These are phyloP conservation scores for Takifugu ocellatus DNA, from an alignment of 2,797 vertebrate genomes.

Conservation along the genomic window DNA sequence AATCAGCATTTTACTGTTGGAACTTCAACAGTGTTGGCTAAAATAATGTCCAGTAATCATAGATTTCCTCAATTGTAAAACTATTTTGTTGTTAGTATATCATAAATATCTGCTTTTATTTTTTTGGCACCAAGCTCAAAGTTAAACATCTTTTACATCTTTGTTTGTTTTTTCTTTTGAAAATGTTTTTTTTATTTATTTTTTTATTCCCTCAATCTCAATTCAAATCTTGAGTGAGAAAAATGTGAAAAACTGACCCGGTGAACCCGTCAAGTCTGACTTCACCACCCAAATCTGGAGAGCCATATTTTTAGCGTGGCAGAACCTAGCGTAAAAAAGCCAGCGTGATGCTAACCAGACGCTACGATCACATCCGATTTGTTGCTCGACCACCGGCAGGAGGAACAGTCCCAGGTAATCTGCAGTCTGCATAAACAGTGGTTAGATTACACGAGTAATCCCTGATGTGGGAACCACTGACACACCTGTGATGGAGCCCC, in stretches of 20 bases:
- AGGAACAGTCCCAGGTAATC: constrained; percentile 9
- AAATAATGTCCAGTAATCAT: too few relatives aligned
- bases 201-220: background rate
- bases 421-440: constrained; percentile 17
- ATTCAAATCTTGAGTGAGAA: background rate
- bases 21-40: too few relatives aligned
- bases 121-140: too few relatives aligned
- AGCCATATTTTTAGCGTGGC: constrained; percentile 2
- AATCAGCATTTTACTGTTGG: too few relatives aligned
- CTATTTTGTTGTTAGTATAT: too few relatives aligned
- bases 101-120: too few relatives aligned
- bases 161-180: too few relatives aligned
- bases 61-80: too few relatives aligned
- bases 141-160: too few relatives aligned
- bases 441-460: constrained; percentile 22
- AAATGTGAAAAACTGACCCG: background rate
- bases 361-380: background rate
- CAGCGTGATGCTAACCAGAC: constrained; percentile 17
- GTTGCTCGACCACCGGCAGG: background rate
- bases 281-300: constrained; percentile 7
- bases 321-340: constrained; percentile 1
- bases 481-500: too few relatives aligned
- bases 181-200: too few relatives aligned
- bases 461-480: background rate
- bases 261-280: background rate